Percentiles rank a stretch among this genome's conserved stretches.
Evolutionary conservation across 2,113 vertebrate species (phyloP).

Genomic region (Cacatua alba): DNA sequence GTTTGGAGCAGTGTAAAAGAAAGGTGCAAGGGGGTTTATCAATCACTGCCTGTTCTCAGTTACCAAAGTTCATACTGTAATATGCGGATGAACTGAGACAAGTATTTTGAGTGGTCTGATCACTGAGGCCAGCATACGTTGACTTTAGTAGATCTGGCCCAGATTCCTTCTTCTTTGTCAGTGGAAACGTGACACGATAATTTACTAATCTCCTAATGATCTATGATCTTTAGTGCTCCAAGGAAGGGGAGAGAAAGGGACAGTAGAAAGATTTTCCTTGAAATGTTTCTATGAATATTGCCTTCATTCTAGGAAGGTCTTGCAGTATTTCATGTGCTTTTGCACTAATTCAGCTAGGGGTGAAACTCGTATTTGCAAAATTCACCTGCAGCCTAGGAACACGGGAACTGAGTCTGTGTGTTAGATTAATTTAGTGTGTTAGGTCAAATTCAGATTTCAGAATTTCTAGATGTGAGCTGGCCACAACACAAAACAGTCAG

Average conservation of each 20-base stretch:
- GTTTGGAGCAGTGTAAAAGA: fast-evolving
- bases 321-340: neutral
- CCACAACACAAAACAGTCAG: neutral
- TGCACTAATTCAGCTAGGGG: neutral
- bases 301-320: neutral
- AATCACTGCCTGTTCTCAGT: neutral
- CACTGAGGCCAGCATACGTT: neutral
- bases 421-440: neutral
- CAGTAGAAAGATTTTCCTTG: neutral
- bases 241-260: neutral
- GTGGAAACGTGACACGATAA: neutral
- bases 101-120: neutral
- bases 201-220: neutral
- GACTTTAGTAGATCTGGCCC: neutral
- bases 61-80: neutral
- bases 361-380: fast-evolving
- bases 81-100: fast-evolving
- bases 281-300: neutral
- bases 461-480: neutral
- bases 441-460: neutral
- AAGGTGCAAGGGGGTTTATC: neutral
- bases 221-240: neutral
- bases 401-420: neutral
- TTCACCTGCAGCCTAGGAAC: neutral
- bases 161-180: neutral